Evolutionary conservation across 2,113 vertebrate genomes (phyloP).

Genomic region (Chaenocephalus aceratus): DNA sequence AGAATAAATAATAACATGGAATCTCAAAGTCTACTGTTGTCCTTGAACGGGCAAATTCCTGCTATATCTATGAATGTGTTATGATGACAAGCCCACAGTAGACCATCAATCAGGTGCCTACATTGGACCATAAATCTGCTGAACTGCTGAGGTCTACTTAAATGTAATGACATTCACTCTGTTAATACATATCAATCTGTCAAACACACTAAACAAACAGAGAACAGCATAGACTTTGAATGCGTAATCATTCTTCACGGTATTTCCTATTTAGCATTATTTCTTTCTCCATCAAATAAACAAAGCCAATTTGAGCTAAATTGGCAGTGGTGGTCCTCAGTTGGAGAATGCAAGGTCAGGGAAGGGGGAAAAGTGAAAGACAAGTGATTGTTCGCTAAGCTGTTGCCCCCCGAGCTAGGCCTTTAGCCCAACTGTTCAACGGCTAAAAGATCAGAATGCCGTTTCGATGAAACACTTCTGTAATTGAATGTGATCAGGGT

Average conservation of each 20-base stretch:
- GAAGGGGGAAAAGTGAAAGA: background rate
- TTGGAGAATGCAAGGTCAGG: background rate
- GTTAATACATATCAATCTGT: constrained; percentile 8
- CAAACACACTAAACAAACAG: constrained; percentile 11
- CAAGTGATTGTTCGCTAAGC: background rate
- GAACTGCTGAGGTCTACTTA: background rate
- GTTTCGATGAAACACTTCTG: background rate
- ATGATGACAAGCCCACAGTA: constrained; percentile 1
- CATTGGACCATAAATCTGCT: constrained; percentile 14
- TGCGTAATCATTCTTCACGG: background rate
- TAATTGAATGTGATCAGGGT: background rate
- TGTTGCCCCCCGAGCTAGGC: background rate
- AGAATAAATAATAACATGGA: constrained; percentile 6
- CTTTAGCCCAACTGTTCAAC: constrained; percentile 1
- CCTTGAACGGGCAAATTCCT: constrained; percentile 5
- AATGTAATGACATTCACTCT: constrained; percentile 7
- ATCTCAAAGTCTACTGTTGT: background rate
- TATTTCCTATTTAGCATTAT: background rate
- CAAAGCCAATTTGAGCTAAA: background rate
- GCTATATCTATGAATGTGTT: constrained; percentile 14
- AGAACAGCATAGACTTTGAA: background rate
- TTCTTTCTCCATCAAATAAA: constrained; percentile 3
- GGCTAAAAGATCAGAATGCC: background rate
- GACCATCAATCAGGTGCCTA: constrained; percentile 3
- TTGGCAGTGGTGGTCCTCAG: background rate